Conservation (phyloP, 2,888 invertebrate species). For the Ctena decussata region DNA sequence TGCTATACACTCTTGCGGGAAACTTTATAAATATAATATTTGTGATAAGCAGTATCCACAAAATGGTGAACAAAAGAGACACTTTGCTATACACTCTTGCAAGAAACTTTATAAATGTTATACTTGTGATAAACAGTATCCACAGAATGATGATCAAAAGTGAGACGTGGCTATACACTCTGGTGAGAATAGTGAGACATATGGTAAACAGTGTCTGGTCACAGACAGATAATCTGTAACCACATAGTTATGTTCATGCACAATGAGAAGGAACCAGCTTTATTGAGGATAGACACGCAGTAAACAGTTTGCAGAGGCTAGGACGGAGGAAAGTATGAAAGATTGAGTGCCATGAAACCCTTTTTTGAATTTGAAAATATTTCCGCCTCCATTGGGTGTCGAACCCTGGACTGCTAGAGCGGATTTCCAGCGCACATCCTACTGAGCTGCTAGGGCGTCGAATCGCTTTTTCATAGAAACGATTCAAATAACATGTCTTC, state of each 20-base stretch:
- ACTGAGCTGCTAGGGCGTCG: too few relatives aligned
- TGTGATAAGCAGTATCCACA: background rate
- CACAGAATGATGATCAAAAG: background rate
- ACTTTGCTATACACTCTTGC: background rate
- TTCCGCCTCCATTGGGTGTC: too few relatives aligned
- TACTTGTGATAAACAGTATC: background rate
- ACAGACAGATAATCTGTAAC: background rate
- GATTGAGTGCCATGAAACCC: too few relatives aligned
- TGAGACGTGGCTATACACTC: background rate
- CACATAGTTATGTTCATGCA: background rate
- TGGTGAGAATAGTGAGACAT: background rate
- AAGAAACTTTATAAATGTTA: background rate
- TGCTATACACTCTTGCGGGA: background rate
- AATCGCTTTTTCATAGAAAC: too few relatives aligned
- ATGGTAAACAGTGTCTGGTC: background rate
- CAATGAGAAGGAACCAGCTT: background rate
- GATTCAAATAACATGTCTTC: too few relatives aligned
- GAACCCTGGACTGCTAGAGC: too few relatives aligned
- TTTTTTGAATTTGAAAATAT: too few relatives aligned
- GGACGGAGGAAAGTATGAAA: too few relatives aligned
- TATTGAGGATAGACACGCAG: background rate
- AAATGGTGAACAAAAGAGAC: background rate
- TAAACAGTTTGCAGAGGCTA: background rate
- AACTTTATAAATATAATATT: background rate
- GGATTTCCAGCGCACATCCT: too few relatives aligned